A percentile compares a stretch with the other conserved stretches of the same genome.
Conservation (phyloP, 2,888 invertebrate genomes). For the Lamellibrachia satsuma region DNA sequence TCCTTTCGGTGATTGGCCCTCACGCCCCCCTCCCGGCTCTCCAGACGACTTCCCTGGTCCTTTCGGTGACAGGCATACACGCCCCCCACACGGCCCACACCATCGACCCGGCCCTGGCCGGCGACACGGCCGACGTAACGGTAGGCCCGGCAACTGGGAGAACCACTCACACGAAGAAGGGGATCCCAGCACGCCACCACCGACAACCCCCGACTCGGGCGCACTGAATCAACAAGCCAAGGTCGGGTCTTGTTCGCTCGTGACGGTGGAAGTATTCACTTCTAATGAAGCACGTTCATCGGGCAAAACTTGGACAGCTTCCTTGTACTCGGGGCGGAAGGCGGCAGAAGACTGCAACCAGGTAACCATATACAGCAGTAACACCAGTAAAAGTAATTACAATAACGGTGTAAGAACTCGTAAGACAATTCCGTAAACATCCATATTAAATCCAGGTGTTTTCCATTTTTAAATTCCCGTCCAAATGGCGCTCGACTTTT, state of each 20-base stretch:
- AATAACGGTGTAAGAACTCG: neutral
- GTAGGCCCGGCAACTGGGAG: too few species aligned
- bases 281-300: too few species aligned
- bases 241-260: neutral
- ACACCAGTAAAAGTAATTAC: neutral
- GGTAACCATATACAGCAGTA: neutral
- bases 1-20: too few species aligned
- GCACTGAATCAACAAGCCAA: neutral
- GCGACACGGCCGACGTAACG: neutral
- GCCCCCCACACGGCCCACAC: neutral
- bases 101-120: neutral
- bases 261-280: neutral
- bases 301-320: neutral
- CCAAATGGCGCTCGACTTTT: too few species aligned
- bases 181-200: neutral
- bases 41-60: too few species aligned
- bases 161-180: too few species aligned
- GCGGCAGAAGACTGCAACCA: neutral
- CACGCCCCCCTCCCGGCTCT: neutral
- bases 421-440: neutral
- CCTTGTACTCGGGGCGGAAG: neutral
- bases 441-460: too few species aligned
- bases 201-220: neutral
- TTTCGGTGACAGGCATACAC: too few species aligned
- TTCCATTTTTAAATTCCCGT: too few species aligned